phyloP scores from a whole-genome alignment of 2,888 invertebrate genomes.

The Orchesella flavescens region DNA sequence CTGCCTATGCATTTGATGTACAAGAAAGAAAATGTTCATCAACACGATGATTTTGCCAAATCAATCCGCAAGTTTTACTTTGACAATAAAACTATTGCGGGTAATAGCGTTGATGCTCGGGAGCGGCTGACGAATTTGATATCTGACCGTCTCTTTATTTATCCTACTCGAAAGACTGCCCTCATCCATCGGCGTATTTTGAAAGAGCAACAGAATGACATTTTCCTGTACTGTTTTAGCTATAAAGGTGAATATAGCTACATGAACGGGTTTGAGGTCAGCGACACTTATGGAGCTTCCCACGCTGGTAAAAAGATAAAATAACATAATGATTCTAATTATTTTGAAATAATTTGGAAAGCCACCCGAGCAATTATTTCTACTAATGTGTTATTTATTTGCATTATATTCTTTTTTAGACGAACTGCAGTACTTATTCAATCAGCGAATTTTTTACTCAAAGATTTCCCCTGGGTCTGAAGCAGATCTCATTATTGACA shows the following conservation, averaged over 20 bases:
- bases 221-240: conserved; percentile 58
- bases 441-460: conserved; percentile 63
- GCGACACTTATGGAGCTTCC: conserved; percentile 57
- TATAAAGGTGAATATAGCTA: conserved; percentile 57
- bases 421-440: conserved; percentile 65
- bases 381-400: too few relatives aligned
- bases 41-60: conserved; percentile 53
- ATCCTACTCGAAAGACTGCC: conserved; percentile 50
- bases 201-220: conserved; percentile 42
- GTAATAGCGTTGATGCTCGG: conserved; percentile 41
- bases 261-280: conserved; percentile 60
- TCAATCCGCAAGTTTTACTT: conserved; percentile 64
- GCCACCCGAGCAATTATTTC: too few relatives aligned
- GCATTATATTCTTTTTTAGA: conserved; percentile 25
- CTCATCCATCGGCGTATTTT: conserved; percentile 45
- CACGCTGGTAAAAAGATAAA: conserved; percentile 42
- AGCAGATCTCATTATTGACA: conserved; percentile 58
- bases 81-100: conserved; percentile 30
- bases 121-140: conserved; percentile 73
- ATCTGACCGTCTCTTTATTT: conserved; percentile 76
- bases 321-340: not conserved
- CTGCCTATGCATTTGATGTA: conserved; percentile 57
- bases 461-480: conserved; percentile 58
- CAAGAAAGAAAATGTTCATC: conserved; percentile 47
- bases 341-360: too few relatives aligned